A percentile compares a stretch with the other conserved stretches of the same genome.
Conservation (phyloP, 2,113 vertebrate species). For the Rhadina sibilatrix region DNA sequence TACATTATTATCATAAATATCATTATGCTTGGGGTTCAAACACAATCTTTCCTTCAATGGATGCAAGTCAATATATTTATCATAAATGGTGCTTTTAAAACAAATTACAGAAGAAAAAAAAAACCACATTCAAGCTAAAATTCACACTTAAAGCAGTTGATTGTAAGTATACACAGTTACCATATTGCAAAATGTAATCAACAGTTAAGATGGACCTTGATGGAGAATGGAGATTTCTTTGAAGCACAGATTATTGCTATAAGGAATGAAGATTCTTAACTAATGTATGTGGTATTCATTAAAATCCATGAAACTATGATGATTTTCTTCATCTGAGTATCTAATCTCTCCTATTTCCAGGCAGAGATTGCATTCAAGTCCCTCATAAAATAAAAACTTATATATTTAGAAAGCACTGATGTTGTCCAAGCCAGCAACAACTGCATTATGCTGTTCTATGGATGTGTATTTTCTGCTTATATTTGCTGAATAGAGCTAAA, state of each 20-base stretch:
- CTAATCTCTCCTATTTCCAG: background rate
- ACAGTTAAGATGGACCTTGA: background rate
- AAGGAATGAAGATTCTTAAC: background rate
- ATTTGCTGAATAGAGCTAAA: background rate
- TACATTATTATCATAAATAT: constrained; percentile 1
- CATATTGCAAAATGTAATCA: background rate
- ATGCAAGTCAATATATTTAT: constrained; percentile 6
- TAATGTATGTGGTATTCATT: background rate
- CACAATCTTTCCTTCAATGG: background rate
- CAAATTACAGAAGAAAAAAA: background rate
- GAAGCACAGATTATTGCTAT: background rate
- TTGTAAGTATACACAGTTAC: background rate
- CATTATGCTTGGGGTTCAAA: background rate
- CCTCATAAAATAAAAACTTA: background rate
- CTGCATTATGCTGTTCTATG: background rate
- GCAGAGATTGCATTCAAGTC: background rate
- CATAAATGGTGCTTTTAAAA: background rate
- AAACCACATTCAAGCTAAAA: background rate
- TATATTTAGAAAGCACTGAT: background rate
- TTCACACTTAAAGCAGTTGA: background rate
- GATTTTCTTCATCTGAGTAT: background rate
- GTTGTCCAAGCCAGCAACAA: background rate
- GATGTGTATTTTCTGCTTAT: background rate
- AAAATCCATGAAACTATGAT: background rate
- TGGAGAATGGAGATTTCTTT: background rate